Evolutionary conservation across 2,888 invertebrate species (phyloP).

Genomic region (Caenorhabditis sinica): DNA sequence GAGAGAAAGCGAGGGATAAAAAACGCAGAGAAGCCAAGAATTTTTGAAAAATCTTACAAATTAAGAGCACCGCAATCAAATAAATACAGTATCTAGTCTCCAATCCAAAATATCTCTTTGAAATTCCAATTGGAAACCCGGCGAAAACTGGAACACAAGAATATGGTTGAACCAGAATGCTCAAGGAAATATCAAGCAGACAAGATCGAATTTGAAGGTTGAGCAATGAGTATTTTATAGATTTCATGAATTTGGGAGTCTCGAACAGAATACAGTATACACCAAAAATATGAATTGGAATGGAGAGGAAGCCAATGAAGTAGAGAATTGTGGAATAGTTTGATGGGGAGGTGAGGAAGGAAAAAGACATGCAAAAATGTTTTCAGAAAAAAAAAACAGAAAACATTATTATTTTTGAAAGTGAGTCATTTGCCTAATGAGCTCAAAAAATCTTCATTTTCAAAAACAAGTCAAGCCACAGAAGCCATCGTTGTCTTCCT

Average conservation of each 20-base stretch:
- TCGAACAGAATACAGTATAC: not conserved
- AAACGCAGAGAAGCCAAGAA: too few species aligned
- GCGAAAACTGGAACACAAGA: not conserved
- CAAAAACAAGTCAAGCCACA: too few species aligned
- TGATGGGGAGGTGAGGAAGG: not conserved
- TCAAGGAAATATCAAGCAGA: not conserved
- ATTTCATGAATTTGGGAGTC: slow-evolving; percentile 9
- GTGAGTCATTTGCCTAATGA: too few species aligned
- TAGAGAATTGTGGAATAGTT: not conserved
- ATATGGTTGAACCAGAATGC: slow-evolving; percentile 1
- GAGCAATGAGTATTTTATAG: not conserved
- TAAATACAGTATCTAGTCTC: not conserved
- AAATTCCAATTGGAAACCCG: not conserved
- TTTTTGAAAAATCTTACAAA: not conserved
- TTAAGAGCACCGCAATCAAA: not conserved
- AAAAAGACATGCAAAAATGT: too few species aligned
- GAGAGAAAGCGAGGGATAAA: too few species aligned
- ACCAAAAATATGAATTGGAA: slow-evolving; percentile 1
- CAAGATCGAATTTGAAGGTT: not conserved
- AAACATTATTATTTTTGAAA: too few species aligned
- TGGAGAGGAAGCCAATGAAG: not conserved
- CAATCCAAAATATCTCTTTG: not conserved
- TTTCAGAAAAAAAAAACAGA: too few species aligned
- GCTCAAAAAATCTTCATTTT: too few species aligned
- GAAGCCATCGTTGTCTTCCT: too few species aligned